Base-by-base conservation (phyloP, 1,140 invertebrate species). In the Paramacrobiotus metropolitanus region DNA sequence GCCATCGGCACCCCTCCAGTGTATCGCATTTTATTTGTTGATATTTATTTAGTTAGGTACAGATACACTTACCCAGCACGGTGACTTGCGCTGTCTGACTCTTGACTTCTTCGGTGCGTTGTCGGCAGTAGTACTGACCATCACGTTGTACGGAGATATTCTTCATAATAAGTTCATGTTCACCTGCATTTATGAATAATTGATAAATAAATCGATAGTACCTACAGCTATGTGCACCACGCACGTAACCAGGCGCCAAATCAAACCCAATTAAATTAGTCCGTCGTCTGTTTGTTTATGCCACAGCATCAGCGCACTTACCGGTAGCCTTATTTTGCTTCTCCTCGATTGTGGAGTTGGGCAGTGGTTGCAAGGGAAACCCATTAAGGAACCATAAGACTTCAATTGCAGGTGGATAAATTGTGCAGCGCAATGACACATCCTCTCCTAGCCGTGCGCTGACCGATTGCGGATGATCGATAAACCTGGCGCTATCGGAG, bases 141-240 rank as follows among this genome's bases (percentile, higher is more conserved):
- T 55, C 48, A 4, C 15, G 48, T 55, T 24, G 48, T 4, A 15
- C 28, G 48, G 48, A 28, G 48, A 55, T 55, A 28, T 24, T 24
- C 24, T 55, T 55, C 15, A 55, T 55, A 24, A 55, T 55, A 15
- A 55, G 15, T 55, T 55, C 48, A 28, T 55, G 48, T 55, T 55
- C 48, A 24, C 48, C 48, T 55, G 24, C 24, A 55, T 9, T 24
- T 9, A 9, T 20, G 28, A 55, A 55, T 20, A 55, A 55, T 24
- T 9, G 9, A 9, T 9, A n/a, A 40, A 40, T 40, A 9, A 40
- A n/a, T n/a, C n/a, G n/a, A n/a, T n/a, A n/a, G n/a, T n/a, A n/a
- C n/a, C n/a, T n/a, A n/a, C n/a, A n/a, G n/a, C n/a, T n/a, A n/a
- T n/a, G n/a, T n/a, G n/a, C n/a, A n/a, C n/a, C n/a, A n/a, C n/a